Conservation (phyloP, 2,888 invertebrate species). For the Drosophila imparisetae region DNA sequence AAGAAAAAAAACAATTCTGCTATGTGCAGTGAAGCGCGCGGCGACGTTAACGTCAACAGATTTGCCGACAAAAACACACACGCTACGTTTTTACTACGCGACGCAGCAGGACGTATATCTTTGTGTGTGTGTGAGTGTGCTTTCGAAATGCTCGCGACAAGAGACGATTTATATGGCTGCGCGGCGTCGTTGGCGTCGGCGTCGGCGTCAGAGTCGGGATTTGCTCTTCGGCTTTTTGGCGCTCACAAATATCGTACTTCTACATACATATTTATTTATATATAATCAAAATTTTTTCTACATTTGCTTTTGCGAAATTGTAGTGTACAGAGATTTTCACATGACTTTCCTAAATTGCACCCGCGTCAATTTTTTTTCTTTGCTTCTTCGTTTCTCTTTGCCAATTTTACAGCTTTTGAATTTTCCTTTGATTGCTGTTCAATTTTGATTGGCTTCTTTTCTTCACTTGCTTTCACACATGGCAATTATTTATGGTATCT, state of each 20-base stretch:
- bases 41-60: slow-evolving; percentile 43
- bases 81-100: slow-evolving; percentile 68
- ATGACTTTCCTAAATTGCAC: slow-evolving; percentile 52
- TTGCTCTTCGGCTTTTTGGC: slow-evolving; percentile 76
- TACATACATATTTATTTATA: slow-evolving; percentile 48
- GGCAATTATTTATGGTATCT: slow-evolving; percentile 1
- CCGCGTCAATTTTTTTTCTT: slow-evolving; percentile 5
- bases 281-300: slow-evolving; percentile 59
- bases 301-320: slow-evolving; percentile 73
- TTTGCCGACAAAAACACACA: slow-evolving; percentile 67
- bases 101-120: slow-evolving; percentile 33
- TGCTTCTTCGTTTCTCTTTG: slow-evolving; percentile 14
- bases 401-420: slow-evolving; percentile 26
- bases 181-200: slow-evolving; percentile 47
- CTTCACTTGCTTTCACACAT: slow-evolving; percentile 17
- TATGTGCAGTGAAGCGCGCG: slow-evolving; percentile 62
- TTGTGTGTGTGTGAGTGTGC: not conserved
- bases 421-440: slow-evolving; percentile 10
- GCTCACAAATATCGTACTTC: slow-evolving; percentile 65
- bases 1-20: slow-evolving; percentile 7
- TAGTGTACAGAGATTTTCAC: slow-evolving; percentile 81
- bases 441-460: slow-evolving; percentile 25
- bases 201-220: slow-evolving; percentile 40
- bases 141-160: slow-evolving; percentile 61
- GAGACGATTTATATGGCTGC: slow-evolving; percentile 74